Percentiles rank a stretch among this genome's conserved stretches.
Evolutionary conservation across 1,140 invertebrate genomes (phyloP).

Genomic region (Wiebesia pumilae): DNA sequence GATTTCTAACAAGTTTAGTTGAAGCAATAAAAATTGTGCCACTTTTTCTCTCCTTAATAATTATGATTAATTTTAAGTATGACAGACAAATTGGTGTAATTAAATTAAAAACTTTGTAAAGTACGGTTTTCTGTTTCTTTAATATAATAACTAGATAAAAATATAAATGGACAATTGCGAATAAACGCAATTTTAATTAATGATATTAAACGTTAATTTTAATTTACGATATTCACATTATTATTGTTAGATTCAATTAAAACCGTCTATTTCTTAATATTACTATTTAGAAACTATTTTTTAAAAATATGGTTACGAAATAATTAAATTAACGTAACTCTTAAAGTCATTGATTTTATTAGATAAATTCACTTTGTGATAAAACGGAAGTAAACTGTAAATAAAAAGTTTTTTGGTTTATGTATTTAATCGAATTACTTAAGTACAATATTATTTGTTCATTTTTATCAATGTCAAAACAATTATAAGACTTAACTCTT

Average conservation of each 20-base stretch:
- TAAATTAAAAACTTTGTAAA: constrained; percentile 1
- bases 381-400: neutral
- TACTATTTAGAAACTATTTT: neutral
- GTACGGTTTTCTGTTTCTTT: neutral
- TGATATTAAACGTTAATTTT: neutral
- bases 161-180: neutral
- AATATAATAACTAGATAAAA: neutral
- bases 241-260: neutral
- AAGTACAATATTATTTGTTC: neutral
- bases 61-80: constrained; percentile 22
- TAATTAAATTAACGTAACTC: neutral
- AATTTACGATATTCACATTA: neutral
- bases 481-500: neutral
- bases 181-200: neutral
- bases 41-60: constrained; percentile 8
- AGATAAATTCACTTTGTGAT: neutral
- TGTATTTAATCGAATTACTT: neutral
- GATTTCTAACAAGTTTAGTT: constrained; percentile 1
- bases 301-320: neutral
- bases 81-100: constrained; percentile 4
- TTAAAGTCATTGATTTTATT: neutral
- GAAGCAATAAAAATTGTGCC: constrained; percentile 13
- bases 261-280: neutral
- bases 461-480: constrained; percentile 20
- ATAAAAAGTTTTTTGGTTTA: neutral